Evolutionary conservation across 2,113 vertebrate species (phyloP).

Genomic region (Ariopsis seemanni): DNA sequence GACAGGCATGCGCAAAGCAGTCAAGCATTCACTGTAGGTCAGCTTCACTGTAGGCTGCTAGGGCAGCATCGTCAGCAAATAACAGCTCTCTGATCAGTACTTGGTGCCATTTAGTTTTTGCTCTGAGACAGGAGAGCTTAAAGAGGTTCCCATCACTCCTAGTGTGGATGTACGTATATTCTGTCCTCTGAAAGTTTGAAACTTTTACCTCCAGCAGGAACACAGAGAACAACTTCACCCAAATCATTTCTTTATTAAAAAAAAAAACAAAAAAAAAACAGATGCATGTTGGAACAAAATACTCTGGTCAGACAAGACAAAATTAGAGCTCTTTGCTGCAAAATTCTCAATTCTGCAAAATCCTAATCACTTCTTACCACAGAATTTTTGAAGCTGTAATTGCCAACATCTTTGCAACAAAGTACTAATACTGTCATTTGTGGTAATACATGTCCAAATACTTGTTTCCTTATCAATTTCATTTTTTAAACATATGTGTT

Average conservation of each 20-base stretch:
- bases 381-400: not conserved
- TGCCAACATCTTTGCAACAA: not conserved
- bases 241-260: not conserved
- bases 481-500: too few relatives aligned
- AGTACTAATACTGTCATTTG: not conserved
- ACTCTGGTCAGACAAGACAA: not conserved
- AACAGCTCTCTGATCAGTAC: too few relatives aligned
- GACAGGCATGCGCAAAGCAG: too few relatives aligned
- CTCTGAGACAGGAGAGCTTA: too few relatives aligned
- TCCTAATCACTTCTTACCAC: not conserved
- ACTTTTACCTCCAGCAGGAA: not conserved
- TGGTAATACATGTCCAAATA: not conserved
- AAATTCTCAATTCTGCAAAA: not conserved
- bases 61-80: too few relatives aligned
- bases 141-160: too few relatives aligned
- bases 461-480: not conserved
- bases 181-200: too few relatives aligned
- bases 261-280: not conserved
- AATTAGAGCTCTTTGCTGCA: not conserved
- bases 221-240: not conserved
- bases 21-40: too few relatives aligned
- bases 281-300: not conserved
- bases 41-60: too few relatives aligned
- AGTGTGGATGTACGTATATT: too few relatives aligned
- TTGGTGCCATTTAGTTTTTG: too few relatives aligned